Base-by-base conservation (phyloP, 2,113 vertebrate species). In the Osmerus eperlanus region DNA sequence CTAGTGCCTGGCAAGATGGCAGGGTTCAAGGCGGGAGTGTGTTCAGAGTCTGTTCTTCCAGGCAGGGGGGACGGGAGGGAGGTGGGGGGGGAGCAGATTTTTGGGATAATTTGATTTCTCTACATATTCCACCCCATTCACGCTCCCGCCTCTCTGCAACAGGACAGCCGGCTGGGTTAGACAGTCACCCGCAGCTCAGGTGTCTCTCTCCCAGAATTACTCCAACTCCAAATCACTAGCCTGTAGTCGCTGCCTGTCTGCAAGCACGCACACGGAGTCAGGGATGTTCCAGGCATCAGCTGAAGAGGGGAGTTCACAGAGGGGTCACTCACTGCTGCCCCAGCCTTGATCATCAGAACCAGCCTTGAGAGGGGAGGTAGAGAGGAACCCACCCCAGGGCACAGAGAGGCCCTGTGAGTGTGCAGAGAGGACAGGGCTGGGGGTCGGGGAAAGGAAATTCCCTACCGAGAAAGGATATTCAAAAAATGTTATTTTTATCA, bases 141-240 rank as follows among this genome's bases (percentile, higher is more conserved):
- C 1, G 84, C 60, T 86, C 84, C 8, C 12, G 8, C 79, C 58
- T 91, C 89, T 91, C 88, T 78, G 61, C 86, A 6, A 25, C 59
- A 23, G 77, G 85, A 82, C 80, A 83, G 87, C 73, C 80, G 29
- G 87, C 86, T 84, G 87, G 89, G 87, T 88, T 84, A 82, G 61
- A 60, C 59, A 73, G 79, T 68, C 74, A 70, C 55, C 65, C 23
- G 64, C 67, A 62, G 63, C 79, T 87, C 81, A 88, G 76, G 83
- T 77, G 76, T 72, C 69, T 56, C 70, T 83, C 87, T 84, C 81
- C 51, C 19, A 86, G 86, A 85, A 87, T 77, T 91, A 90, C 82
- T 90, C 89, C 92, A 91, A 85, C 75, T 88, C 91, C 92, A 91
- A 93, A 92, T 93, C 88, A 54, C 76, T 65, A 89, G 86, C 89